These are phyloP conservation scores for Aleiodes leptofemur DNA, from an alignment of 2,888 invertebrate species.

Conservation along the genomic window DNA sequence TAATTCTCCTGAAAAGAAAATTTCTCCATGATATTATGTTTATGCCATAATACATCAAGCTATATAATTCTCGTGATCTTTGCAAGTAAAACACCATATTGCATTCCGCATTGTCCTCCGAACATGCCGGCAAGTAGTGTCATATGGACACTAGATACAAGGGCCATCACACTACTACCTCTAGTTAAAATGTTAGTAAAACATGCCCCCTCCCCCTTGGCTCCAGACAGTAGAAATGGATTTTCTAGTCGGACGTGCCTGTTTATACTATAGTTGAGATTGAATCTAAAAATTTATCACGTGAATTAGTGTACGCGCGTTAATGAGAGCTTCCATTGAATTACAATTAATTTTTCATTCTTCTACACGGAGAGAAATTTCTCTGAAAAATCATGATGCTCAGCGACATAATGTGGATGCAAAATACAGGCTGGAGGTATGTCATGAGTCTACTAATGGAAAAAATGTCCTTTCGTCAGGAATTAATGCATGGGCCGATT, in stretches of 20 bases:
- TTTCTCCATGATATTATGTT: slow-evolving; percentile 36
- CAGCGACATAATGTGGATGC: too few species aligned
- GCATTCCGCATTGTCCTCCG: slow-evolving; percentile 39
- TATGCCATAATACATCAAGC: slow-evolving; percentile 33
- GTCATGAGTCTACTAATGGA: too few species aligned
- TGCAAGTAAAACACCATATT: slow-evolving; percentile 44
- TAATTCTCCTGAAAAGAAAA: slow-evolving; percentile 1
- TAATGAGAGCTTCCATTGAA: too few species aligned
- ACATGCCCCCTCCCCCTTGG: neutral
- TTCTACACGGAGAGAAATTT: too few species aligned
- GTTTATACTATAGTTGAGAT: neutral
- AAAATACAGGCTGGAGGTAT: too few species aligned
- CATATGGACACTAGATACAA: too few species aligned
- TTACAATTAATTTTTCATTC: too few species aligned
- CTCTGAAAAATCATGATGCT: too few species aligned
- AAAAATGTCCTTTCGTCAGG: too few species aligned
- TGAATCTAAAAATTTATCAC: slow-evolving; percentile 19
- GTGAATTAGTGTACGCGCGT: too few species aligned
- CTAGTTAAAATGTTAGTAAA: slow-evolving; percentile 7
- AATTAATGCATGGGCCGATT: too few species aligned
- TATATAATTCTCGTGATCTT: slow-evolving; percentile 44
- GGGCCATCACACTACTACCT: slow-evolving; percentile 12
- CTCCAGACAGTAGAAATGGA: slow-evolving; percentile 31
- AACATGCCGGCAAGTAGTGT: too few species aligned
- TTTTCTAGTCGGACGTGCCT: slow-evolving; percentile 21